Percentiles rank a stretch among this genome's conserved stretches.
Evolutionary conservation across 2,888 invertebrate genomes (phyloP).

Genomic region (Mechanitis mazaeus): DNA sequence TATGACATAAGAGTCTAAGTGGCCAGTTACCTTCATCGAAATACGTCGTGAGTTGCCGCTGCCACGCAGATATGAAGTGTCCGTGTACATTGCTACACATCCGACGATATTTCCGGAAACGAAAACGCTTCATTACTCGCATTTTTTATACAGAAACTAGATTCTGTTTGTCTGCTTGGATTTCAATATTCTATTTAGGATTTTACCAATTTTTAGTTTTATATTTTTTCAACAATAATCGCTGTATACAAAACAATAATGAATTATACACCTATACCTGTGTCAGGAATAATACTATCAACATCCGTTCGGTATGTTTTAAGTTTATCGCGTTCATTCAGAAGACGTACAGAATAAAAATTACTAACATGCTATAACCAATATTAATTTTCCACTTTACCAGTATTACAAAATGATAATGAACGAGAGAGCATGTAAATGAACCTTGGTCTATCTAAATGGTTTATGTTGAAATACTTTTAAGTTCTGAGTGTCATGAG

Average conservation of each 20-base stretch:
- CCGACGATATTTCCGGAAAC: constrained; percentile 1
- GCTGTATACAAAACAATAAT: no score
- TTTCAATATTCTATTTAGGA: no score
- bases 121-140: background rate
- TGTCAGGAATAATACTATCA: no score
- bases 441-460: background rate
- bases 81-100: constrained; percentile 19
- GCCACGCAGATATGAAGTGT: constrained; percentile 29
- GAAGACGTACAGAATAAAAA: no score
- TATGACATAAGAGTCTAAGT: constrained; percentile 22
- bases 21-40: constrained; percentile 27
- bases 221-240: no score
- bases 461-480: background rate
- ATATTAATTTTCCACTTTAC: background rate
- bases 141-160: no score
- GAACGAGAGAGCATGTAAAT: background rate
- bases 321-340: no score
- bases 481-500: background rate
- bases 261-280: no score
- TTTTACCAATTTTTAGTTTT: no score
- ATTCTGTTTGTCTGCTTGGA: no score
- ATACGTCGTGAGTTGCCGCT: constrained; percentile 34
- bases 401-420: background rate
- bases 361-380: no score
- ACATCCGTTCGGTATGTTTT: no score